Conservation (phyloP, 2,888 invertebrate genomes). For the Oxycera nigricornis region DNA sequence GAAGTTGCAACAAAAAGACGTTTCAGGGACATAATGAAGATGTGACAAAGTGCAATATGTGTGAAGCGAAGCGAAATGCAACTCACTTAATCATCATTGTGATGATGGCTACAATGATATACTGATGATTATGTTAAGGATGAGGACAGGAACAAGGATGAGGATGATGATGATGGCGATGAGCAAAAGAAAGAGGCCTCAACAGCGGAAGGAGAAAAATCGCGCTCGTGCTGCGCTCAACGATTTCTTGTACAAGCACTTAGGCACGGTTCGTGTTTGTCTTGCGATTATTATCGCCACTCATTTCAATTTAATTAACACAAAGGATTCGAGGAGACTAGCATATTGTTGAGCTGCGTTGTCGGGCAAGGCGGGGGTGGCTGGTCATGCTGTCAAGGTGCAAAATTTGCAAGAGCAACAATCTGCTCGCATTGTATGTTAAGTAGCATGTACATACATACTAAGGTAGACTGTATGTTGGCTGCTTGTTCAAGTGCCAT, state of each 20-base stretch:
- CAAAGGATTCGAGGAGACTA: conserved; percentile 40
- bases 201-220: not conserved
- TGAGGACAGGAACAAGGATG: conserved; percentile 7
- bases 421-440: conserved; percentile 28
- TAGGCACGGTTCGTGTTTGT: conserved; percentile 47
- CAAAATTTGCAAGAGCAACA: conserved; percentile 45
- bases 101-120: conserved; percentile 15
- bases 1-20: conserved; percentile 43
- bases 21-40: conserved; percentile 46
- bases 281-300: conserved; percentile 46
- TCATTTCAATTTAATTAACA: conserved; percentile 47
- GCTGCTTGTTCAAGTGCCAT: not conserved
- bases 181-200: not conserved
- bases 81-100: conserved; percentile 38
- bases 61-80: conserved; percentile 45
- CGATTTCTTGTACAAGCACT: conserved; percentile 46
- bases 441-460: not conserved
- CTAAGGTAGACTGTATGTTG: not conserved
- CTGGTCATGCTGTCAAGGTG: conserved; percentile 26
- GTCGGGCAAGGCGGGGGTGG: not conserved
- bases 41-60: conserved; percentile 45
- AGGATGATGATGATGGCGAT: not conserved
- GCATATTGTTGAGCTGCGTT: conserved; percentile 6
- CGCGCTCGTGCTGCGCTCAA: conserved; percentile 41
- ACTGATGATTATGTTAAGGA: conserved; percentile 23